Percentiles rank a stretch among this genome's conserved stretches.
Evolutionary conservation across 2,888 invertebrate genomes (phyloP).

Genomic region (Anoplius nigerrimus): DNA sequence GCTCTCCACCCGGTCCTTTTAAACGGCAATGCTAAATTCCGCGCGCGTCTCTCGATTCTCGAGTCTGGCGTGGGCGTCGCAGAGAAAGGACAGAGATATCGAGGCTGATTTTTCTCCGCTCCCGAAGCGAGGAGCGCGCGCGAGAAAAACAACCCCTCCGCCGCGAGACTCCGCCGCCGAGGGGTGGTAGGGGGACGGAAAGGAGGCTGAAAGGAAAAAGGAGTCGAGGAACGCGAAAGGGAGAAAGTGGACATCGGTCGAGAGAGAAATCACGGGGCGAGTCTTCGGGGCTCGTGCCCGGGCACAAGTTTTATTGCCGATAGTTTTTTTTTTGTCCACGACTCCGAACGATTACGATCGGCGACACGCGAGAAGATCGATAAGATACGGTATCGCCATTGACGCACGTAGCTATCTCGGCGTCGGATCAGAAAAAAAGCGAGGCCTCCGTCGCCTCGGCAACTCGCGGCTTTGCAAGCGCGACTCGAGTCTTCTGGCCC

Average conservation of each 20-base stretch:
- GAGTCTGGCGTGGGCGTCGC: too few species aligned
- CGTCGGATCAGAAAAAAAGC: neutral
- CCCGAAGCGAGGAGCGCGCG: too few species aligned
- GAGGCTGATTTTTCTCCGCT: too few species aligned
- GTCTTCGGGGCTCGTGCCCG: neutral
- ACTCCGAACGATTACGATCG: slow-evolving; percentile 31
- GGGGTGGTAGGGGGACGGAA: too few species aligned
- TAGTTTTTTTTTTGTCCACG: neutral
- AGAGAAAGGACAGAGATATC: too few species aligned
- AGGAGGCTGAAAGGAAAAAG: too few species aligned
- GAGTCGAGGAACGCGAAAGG: neutral
- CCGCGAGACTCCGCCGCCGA: too few species aligned
- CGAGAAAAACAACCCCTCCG: too few species aligned
- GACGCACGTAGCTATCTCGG: slow-evolving; percentile 57
- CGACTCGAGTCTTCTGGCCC: too few species aligned
- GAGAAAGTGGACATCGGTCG: neutral
- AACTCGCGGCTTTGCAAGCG: neutral
- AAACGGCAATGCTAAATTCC: too few species aligned
- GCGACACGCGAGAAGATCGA: slow-evolving; percentile 44
- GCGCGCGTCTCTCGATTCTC: too few species aligned
- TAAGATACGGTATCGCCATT: slow-evolving; percentile 63
- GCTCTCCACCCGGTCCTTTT: too few species aligned
- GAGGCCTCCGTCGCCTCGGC: slow-evolving; percentile 10
- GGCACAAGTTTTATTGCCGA: neutral
- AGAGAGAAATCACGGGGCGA: neutral